Evolutionary conservation across 2,797 vertebrate genomes (phyloP).

Genomic region (Micropoecilia bifurca): DNA sequence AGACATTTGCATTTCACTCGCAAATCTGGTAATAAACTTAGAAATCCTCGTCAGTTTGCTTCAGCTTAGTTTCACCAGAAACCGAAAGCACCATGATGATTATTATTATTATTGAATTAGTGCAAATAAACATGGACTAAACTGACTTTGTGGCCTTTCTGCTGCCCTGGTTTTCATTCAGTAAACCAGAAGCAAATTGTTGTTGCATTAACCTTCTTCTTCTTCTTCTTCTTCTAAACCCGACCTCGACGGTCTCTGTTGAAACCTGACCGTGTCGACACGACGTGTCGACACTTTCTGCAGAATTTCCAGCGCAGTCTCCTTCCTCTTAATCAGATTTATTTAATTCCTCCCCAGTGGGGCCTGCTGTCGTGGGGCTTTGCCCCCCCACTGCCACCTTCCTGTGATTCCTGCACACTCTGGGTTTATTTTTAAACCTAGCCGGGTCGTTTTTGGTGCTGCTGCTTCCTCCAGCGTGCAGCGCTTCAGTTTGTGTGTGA

Average conservation of each 20-base stretch:
- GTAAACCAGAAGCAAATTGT: neutral
- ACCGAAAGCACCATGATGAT: neutral
- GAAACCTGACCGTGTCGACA: slow-evolving; percentile 58
- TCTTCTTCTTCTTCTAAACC: slow-evolving; percentile 31
- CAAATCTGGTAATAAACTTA: neutral
- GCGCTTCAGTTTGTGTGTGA: slow-evolving; percentile 52
- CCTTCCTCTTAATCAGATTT: slow-evolving; percentile 33
- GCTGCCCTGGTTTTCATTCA: neutral
- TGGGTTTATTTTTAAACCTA: neutral
- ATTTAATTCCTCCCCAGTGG: neutral
- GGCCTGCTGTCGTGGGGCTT: neutral
- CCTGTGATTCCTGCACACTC: neutral
- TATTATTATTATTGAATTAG: neutral
- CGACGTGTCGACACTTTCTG: slow-evolving; percentile 63
- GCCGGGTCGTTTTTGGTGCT: neutral
- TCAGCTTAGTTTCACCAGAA: neutral
- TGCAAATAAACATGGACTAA: neutral
- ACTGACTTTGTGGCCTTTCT: neutral
- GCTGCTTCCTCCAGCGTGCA: neutral
- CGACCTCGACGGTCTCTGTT: slow-evolving; percentile 41
- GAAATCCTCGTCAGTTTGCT: neutral
- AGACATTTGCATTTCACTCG: neutral
- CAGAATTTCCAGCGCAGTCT: slow-evolving; percentile 58
- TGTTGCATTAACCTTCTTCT: slow-evolving; percentile 34
- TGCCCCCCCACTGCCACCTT: neutral